A percentile compares a stretch with the other conserved stretches of the same genome.
Evolutionary conservation across 2,113 vertebrate species (phyloP).

Genomic region (Protomyctophum bolini): DNA sequence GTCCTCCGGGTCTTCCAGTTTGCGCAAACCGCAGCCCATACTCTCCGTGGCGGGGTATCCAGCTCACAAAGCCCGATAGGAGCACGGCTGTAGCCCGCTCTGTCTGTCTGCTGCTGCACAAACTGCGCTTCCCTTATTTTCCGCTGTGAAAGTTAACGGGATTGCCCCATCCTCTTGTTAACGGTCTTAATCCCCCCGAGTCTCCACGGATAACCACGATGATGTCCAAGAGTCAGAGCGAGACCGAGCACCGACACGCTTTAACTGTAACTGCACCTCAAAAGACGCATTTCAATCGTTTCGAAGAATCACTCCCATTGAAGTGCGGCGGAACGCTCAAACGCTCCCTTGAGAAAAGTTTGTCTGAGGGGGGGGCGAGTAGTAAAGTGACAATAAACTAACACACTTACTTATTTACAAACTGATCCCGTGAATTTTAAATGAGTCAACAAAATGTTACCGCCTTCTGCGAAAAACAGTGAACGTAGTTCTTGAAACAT

Average conservation of each 20-base stretch:
- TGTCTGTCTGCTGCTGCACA: not conserved
- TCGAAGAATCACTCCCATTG: slow-evolving; percentile 18
- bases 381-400: not conserved
- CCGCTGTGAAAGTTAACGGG: slow-evolving; percentile 34
- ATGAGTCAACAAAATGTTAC: not conserved
- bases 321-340: slow-evolving; percentile 49
- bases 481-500: not conserved
- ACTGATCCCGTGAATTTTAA: not conserved
- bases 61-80: slow-evolving; percentile 29
- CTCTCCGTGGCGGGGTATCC: slow-evolving; percentile 54
- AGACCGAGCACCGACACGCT: no score
- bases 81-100: slow-evolving; percentile 44
- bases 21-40: slow-evolving; percentile 98
- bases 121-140: slow-evolving; percentile 1
- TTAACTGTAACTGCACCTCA: no score
- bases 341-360: slow-evolving; percentile 34
- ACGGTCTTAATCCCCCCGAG: slow-evolving; percentile 23
- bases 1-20: slow-evolving; percentile 95
- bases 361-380: not conserved
- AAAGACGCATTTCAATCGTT: no score
- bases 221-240: not conserved
- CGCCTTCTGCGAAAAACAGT: no score
- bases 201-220: not conserved
- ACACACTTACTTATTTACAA: not conserved
- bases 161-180: slow-evolving; percentile 50